Evolutionary conservation across 2,113 vertebrate genomes (phyloP).

Genomic region (Oreotragus oreotragus): DNA sequence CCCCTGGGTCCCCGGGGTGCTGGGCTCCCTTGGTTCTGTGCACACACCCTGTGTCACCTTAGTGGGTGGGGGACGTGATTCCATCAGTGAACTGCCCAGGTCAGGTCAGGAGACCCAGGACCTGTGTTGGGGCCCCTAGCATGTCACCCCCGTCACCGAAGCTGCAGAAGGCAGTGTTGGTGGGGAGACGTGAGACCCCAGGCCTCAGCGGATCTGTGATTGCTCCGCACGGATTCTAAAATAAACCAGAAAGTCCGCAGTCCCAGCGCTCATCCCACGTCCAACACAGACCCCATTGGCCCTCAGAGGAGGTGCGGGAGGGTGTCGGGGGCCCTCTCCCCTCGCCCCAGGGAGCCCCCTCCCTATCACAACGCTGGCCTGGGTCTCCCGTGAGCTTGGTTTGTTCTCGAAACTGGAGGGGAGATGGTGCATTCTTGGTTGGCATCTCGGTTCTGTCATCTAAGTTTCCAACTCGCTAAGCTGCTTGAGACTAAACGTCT

Average conservation of each 20-base stretch:
- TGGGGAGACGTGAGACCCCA: neutral
- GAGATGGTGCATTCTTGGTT: neutral
- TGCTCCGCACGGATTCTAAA: neutral
- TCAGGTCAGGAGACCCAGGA: neutral
- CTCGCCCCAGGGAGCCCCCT: no score
- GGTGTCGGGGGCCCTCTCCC: neutral
- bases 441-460: neutral
- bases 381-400: neutral
- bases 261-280: fast-evolving
- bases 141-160: fast-evolving
- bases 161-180: neutral
- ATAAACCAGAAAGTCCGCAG: neutral
- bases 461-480: neutral
- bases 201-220: neutral
- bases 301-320: fast-evolving
- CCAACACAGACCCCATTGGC: fast-evolving
- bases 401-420: neutral
- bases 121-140: fast-evolving
- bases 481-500: neutral
- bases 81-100: neutral
- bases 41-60: neutral
- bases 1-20: neutral
- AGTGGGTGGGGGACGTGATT: neutral
- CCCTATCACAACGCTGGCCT: neutral
- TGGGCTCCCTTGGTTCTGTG: neutral